Conservation (phyloP, 2,113 vertebrate genomes). For the Pandion haliaetus region DNA sequence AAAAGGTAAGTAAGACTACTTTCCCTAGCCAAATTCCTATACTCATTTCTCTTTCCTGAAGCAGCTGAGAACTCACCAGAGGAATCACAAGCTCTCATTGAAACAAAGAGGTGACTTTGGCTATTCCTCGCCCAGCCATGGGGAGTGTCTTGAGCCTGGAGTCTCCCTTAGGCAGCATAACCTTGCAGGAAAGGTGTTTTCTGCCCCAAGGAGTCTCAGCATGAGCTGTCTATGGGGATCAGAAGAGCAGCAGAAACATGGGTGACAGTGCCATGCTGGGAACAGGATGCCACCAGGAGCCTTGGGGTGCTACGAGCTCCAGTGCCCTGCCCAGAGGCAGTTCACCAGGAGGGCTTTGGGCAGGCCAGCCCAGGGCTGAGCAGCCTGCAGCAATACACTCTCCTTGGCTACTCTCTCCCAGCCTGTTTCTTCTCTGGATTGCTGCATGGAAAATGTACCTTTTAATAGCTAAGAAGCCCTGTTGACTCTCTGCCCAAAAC, state of each 20-base stretch:
- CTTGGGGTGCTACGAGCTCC: neutral
- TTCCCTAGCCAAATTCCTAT: neutral
- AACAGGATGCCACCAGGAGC: neutral
- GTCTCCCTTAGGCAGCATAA: neutral
- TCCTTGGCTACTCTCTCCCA: neutral
- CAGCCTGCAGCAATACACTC: neutral
- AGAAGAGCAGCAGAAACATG: neutral
- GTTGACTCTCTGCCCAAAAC: neutral
- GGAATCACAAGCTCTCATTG: neutral
- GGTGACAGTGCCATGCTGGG: neutral
- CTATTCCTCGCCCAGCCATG: neutral
- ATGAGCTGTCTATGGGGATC: neutral
- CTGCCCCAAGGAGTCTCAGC: neutral
- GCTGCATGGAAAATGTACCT: neutral
- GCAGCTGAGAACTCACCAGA: neutral
- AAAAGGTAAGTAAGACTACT: neutral
- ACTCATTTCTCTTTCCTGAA: neutral
- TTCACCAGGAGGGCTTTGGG: neutral
- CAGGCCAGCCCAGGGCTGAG: neutral
- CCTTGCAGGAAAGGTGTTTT: neutral
- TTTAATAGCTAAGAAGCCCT: neutral
- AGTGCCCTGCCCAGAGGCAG: neutral
- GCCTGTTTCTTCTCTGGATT: neutral
- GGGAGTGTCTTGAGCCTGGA: neutral
- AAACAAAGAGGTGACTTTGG: neutral